Evolutionary conservation across 2,797 vertebrate genomes (phyloP).

Genomic region (Aeoliscus strigatus): DNA sequence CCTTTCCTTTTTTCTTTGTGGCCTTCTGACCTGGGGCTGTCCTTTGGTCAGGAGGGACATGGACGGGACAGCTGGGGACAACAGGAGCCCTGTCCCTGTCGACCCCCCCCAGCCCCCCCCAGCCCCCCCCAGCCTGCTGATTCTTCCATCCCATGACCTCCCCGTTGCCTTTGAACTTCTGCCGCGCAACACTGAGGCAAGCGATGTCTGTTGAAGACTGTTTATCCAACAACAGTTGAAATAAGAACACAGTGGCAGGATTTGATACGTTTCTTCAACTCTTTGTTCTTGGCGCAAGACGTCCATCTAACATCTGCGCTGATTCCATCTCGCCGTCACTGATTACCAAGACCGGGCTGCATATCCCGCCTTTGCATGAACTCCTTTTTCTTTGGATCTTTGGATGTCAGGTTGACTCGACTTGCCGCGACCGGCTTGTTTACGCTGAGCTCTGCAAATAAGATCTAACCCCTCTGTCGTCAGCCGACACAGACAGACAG

Average conservation of each 20-base stretch:
- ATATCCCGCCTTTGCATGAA: slow-evolving; percentile 17
- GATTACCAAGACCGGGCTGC: slow-evolving; percentile 25
- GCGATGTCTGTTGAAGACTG: slow-evolving; percentile 26
- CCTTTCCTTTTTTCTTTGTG: slow-evolving; percentile 62
- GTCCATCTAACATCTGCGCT: slow-evolving; percentile 29
- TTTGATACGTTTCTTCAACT: slow-evolving; percentile 22
- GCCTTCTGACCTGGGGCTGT: slow-evolving; percentile 47
- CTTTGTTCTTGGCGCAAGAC: slow-evolving; percentile 30
- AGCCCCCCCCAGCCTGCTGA: slow-evolving; percentile 42
- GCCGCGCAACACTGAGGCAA: slow-evolving; percentile 17
- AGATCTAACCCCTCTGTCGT: slow-evolving; percentile 47
- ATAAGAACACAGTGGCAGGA: slow-evolving; percentile 31
- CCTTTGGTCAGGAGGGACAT: slow-evolving; percentile 36
- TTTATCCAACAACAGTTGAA: slow-evolving; percentile 41
- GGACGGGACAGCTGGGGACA: slow-evolving; percentile 71
- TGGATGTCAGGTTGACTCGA: slow-evolving; percentile 40
- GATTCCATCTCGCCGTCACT: slow-evolving; percentile 38
- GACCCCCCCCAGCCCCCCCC: slow-evolving; percentile 29
- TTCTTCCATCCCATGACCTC: slow-evolving; percentile 57
- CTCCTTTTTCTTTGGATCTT: slow-evolving; percentile 21
- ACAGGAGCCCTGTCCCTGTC: slow-evolving; percentile 55
- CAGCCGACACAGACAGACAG: slow-evolving; percentile 45
- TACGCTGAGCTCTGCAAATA: slow-evolving; percentile 40
- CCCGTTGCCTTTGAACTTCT: slow-evolving; percentile 63
- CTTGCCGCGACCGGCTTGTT: slow-evolving; percentile 41